A percentile compares a stretch with the other conserved stretches of the same genome.
These are phyloP conservation scores for Podotricha telesiphe DNA, from an alignment of 2,888 invertebrate genomes.

Conservation along the genomic window DNA sequence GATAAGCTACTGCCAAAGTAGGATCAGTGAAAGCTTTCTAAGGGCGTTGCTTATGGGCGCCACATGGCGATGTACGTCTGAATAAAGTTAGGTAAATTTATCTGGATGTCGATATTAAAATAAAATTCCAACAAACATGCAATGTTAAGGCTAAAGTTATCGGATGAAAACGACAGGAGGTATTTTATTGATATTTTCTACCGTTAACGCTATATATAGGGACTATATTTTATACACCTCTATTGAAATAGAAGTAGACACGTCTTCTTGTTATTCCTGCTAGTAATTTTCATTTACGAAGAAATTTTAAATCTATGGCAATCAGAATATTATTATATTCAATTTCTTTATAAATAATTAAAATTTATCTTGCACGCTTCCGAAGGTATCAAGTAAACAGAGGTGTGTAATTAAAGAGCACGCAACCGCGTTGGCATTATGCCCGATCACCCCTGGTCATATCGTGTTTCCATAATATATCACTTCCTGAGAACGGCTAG, in stretches of 20 bases:
- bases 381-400: background rate
- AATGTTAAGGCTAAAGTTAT: conserved; percentile 16
- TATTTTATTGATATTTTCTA: conserved; percentile 25
- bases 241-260: conserved; percentile 1
- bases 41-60: conserved; percentile 30
- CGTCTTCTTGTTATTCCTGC: conserved; percentile 3
- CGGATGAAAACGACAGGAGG: conserved; percentile 12
- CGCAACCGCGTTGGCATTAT: background rate
- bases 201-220: conserved; percentile 3
- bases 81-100: conserved; percentile 30
- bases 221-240: conserved; percentile 23
- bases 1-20: conserved; percentile 44
- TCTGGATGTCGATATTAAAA: conserved; percentile 15
- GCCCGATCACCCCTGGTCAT: background rate
- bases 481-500: background rate
- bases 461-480: background rate
- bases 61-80: conserved; percentile 39
- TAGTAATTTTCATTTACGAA: conserved; percentile 1
- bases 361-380: background rate
- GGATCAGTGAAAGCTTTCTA: conserved; percentile 36
- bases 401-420: background rate
- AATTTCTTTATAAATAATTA: background rate
- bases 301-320: background rate
- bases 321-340: background rate
- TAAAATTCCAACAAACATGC: background rate